These are phyloP conservation scores for Anarsia innoxiella DNA, from an alignment of 2,888 invertebrate species.

Conservation along the genomic window DNA sequence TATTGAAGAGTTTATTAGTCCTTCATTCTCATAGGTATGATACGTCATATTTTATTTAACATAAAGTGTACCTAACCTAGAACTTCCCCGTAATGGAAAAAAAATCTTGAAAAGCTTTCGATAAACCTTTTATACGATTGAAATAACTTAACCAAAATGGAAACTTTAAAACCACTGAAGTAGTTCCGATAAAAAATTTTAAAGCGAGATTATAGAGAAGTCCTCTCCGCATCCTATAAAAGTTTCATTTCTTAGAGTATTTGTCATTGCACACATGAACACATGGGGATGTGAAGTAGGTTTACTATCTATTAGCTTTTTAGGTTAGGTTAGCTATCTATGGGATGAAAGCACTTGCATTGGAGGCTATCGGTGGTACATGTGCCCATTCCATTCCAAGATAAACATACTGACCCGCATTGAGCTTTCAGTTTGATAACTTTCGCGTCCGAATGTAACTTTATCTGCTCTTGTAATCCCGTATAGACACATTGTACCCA, in stretches of 20 bases:
- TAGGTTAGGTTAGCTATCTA: conserved; percentile 18
- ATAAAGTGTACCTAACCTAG: no score
- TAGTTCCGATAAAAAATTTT: no score
- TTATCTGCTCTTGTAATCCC: conserved; percentile 8
- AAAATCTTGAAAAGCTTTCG: no score
- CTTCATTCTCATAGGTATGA: no score
- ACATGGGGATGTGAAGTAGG: conserved; percentile 20
- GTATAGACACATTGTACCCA: conserved; percentile 9
- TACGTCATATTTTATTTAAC: no score
- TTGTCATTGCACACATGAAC: conserved; percentile 23
- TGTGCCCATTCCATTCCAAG: conserved; percentile 18
- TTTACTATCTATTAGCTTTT: no score
- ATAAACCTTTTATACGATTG: no score
- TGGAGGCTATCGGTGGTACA: conserved; percentile 18
- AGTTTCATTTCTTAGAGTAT: conserved; percentile 24
- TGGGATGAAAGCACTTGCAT: conserved; percentile 17
- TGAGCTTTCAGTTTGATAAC: conserved; percentile 20
- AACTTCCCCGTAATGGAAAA: no score
- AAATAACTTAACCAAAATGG: no score
- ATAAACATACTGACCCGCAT: conserved; percentile 18
- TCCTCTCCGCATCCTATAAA: conserved; percentile 14
- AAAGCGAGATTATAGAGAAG: no score
- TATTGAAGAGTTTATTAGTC: no score
- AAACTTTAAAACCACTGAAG: no score
- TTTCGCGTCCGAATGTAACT: conserved; percentile 13